phyloP scores from a whole-genome alignment of 2,888 invertebrate species.

The Agonopterix heracliana region DNA sequence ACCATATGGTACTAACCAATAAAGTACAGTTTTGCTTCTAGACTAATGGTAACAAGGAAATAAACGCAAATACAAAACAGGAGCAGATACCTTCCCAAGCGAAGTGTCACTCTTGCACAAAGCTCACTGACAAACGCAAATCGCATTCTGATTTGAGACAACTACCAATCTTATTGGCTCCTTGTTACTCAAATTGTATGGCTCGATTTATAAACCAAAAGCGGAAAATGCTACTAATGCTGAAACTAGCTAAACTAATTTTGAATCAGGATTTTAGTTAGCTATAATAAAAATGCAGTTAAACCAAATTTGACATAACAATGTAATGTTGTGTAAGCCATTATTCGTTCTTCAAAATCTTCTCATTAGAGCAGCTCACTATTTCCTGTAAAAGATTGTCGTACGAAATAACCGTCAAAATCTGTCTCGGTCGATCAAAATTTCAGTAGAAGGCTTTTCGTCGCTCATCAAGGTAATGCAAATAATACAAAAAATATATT shows the following conservation, averaged over 20 bases:
- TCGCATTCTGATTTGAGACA: slow-evolving; percentile 42
- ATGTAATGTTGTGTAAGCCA: not conserved
- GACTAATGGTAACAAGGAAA: slow-evolving; percentile 1
- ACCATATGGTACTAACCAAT: no score
- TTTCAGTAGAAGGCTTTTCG: no score
- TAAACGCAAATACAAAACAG: not conserved
- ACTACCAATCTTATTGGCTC: slow-evolving; percentile 45
- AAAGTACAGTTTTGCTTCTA: not conserved
- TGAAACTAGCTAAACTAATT: not conserved
- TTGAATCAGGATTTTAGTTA: not conserved
- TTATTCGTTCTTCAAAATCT: not conserved
- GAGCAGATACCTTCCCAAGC: slow-evolving; percentile 3
- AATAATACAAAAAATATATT: no score
- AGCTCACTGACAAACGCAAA: slow-evolving; percentile 38
- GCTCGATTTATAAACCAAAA: slow-evolving; percentile 16
- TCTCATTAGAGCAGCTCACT: not conserved
- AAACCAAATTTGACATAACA: not conserved
- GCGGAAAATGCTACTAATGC: not conserved
- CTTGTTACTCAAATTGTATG: slow-evolving; percentile 42
- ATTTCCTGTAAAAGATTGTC: no score
- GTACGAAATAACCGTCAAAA: no score
- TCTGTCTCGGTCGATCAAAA: no score
- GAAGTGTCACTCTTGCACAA: slow-evolving; percentile 2
- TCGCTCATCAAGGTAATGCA: no score
- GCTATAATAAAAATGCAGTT: not conserved